A percentile compares a stretch with the other conserved stretches of the same genome.
phyloP scores from a whole-genome alignment of 2,888 invertebrate genomes.

The Axea sp. region DNA sequence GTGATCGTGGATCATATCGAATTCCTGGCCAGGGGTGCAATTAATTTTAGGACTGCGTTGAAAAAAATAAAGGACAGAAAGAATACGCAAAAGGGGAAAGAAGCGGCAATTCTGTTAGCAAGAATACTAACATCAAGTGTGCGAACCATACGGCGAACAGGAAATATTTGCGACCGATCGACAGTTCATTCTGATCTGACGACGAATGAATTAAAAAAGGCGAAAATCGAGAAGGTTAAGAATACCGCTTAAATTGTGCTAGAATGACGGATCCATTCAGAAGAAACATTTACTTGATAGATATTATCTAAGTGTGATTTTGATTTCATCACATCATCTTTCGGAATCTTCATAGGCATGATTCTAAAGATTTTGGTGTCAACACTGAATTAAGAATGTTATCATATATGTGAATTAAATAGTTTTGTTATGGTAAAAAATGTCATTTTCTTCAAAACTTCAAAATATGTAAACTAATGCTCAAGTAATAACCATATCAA shows the following conservation, averaged over 20 bases:
- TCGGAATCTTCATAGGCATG: conserved; percentile 34
- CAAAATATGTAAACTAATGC: no score
- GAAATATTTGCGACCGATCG: conserved; percentile 54
- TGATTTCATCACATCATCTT: conserved; percentile 64
- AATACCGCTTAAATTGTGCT: conserved; percentile 69
- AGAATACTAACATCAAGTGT: conserved; percentile 15
- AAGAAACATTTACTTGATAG: conserved; percentile 74
- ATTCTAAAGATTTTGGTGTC: conserved; percentile 3
- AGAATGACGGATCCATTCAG: conserved; percentile 75
- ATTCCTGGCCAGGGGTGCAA: conserved; percentile 61
- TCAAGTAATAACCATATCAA: no score
- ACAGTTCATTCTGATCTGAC: conserved; percentile 63
- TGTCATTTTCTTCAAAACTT: no score
- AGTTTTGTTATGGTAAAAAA: no score
- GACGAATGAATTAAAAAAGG: conserved; percentile 73
- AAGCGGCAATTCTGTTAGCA: conserved; percentile 39
- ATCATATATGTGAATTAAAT: no score
- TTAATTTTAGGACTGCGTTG: conserved; percentile 60
- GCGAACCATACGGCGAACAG: conserved; percentile 47
- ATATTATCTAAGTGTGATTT: conserved; percentile 71
- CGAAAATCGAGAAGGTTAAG: conserved; percentile 62
- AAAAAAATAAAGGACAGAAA: conserved; percentile 31
- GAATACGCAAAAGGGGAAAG: conserved; percentile 48
- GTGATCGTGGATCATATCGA: conserved; percentile 64
- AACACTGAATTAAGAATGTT: no score